phyloP scores from a whole-genome alignment of 2,113 vertebrate species.

The Ptyas mucosa region DNA sequence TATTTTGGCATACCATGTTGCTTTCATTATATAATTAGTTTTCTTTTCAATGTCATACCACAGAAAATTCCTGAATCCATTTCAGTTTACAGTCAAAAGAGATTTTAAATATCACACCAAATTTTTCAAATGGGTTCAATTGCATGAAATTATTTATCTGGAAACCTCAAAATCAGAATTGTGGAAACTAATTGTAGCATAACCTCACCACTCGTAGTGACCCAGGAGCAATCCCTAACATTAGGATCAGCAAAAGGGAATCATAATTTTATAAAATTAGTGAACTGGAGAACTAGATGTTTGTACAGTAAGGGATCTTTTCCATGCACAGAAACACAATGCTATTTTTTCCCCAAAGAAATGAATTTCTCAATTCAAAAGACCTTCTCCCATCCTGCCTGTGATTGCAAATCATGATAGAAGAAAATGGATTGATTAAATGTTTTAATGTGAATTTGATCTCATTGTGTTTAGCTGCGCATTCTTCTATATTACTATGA shows the following conservation, averaged over 20 bases:
- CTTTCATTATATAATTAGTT: not conserved
- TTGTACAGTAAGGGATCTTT: not conserved
- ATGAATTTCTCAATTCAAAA: not conserved
- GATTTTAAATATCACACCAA: not conserved
- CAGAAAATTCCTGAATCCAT: not conserved
- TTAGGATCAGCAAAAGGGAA: not conserved
- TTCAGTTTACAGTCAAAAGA: not conserved
- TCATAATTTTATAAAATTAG: not conserved
- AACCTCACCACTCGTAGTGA: not conserved
- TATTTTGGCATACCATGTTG: not conserved
- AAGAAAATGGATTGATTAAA: not conserved
- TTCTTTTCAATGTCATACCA: not conserved
- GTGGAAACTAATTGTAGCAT: not conserved
- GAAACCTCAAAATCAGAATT: slow-evolving; percentile 10
- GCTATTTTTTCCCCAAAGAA: not conserved
- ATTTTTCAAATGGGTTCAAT: not conserved
- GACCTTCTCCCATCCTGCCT: not conserved
- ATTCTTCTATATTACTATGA: not conserved
- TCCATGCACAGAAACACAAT: not conserved
- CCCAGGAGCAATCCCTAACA: not conserved
- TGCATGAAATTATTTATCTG: not conserved
- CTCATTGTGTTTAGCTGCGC: not conserved
- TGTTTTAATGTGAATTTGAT: not conserved
- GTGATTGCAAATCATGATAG: not conserved
- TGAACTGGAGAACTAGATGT: not conserved